Conservation (phyloP, 2,113 vertebrate genomes). For the Myiagra hebetior region DNA sequence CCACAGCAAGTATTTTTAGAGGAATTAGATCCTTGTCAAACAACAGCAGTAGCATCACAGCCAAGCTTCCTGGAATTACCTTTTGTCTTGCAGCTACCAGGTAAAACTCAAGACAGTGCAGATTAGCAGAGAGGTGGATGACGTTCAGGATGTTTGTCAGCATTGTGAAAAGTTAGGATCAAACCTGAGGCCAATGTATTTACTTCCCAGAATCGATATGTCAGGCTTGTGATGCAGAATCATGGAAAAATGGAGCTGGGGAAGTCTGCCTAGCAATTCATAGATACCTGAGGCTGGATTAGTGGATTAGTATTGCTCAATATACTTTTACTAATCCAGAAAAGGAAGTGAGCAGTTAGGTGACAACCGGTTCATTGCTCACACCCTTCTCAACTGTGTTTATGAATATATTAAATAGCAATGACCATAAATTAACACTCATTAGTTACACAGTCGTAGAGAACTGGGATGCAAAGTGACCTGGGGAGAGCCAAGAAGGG, state of each 20-base stretch:
- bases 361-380: slow-evolving; percentile 11
- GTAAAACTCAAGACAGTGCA: background rate
- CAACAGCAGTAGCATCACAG: background rate
- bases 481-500: background rate
- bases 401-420: slow-evolving; percentile 16
- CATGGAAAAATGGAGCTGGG: background rate
- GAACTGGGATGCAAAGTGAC: background rate
- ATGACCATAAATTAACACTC: background rate
- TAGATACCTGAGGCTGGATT: background rate
- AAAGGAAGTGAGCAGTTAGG: slow-evolving; percentile 41
- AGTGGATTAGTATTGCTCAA: slow-evolving; percentile 26
- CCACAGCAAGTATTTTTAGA: background rate
- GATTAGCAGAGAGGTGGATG: background rate
- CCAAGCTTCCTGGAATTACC: background rate
- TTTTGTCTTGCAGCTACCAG: background rate
- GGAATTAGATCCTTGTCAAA: background rate
- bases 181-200: background rate
- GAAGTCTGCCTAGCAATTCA: background rate
- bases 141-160: background rate
- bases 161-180: background rate
- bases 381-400: background rate
- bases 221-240: background rate
- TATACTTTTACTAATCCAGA: slow-evolving; percentile 29
- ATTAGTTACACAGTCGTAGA: background rate
- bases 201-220: background rate